Evolutionary conservation across 2,113 vertebrate species (phyloP), one percentile per base, ranked within the genome.

Genomic region (Anhinga anhinga): DNA sequence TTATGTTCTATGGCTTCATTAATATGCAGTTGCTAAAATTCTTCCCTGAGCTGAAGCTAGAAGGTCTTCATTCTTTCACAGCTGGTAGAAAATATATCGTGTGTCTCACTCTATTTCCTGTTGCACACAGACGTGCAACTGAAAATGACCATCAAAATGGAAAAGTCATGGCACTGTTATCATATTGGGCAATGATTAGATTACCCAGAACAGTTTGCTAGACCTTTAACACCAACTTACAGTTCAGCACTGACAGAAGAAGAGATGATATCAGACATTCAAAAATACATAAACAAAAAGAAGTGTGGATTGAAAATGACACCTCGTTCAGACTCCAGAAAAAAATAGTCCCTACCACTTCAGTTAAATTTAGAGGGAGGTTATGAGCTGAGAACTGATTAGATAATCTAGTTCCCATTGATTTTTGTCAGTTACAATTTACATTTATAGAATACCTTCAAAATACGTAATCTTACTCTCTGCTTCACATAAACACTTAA

Each of bases 301-400:
- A 96, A 85, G 67, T 81, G 91, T 90, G 84, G 84, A 97, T 96
- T 93, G 89, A 94, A 97, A 94, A 73, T 63, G 96, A 91, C 95
- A 95, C 89, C 71, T 95, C 6, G 0, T 59, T 95, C 70, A 82
- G 62, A 79, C 47, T 90, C 42, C 38, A 83, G 84, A 47, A 91
- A 91, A 89, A 95, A 80, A 85, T 11, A 88, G 58, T 77, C n/a
- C 56, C 45, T 94, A 97, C 61, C 87, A 86, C 82, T 94, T 93
- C 38, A 67, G 93, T 78, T 95, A 97, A 95, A 95, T 96, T 91
- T 96, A 95, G 91, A 94, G 59, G 50, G 55, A 94, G 71, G 84
- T 86, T 96, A 77, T 86, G 71, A 93, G 63, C 84, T 63, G 67
- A 94, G 42, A 70, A 89, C 53, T 91, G 91, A 93, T 96, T 95